These are phyloP conservation scores for Tragelaphus imberbis DNA, from an alignment of 2,113 vertebrate species.

Conservation along the genomic window DNA sequence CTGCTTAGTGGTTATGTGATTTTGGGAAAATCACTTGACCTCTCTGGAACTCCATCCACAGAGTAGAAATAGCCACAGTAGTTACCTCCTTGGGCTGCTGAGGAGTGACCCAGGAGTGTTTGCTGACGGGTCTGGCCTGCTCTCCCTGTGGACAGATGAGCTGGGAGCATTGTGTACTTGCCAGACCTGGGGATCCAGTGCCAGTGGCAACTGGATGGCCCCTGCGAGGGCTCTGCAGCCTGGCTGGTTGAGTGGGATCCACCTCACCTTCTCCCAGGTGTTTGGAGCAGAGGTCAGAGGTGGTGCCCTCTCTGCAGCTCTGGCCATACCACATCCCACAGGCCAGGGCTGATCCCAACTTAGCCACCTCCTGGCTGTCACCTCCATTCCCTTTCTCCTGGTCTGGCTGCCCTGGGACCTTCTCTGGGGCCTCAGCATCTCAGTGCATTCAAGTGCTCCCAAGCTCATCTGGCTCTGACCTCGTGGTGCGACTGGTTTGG, in stretches of 20 bases:
- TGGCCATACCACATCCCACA: not conserved
- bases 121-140: not conserved
- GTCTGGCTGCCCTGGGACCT: too few relatives aligned
- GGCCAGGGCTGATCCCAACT: not conserved
- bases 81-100: not conserved
- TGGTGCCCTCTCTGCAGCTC: not conserved
- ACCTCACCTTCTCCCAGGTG: not conserved
- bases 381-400: not conserved
- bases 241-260: too few relatives aligned
- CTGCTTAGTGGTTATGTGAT: not conserved
- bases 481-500: not conserved
- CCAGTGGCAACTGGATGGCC: accelerated
- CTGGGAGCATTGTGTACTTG: accelerated
- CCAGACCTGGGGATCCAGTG: not conserved
- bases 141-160: not conserved
- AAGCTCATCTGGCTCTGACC: not conserved
- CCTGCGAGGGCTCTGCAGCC: not conserved
- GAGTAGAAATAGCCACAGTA: not conserved
- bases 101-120: not conserved
- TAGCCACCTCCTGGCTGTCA: not conserved
- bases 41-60: not conserved
- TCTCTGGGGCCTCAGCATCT: not conserved
- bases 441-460: not conserved
- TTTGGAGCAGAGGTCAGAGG: not conserved
- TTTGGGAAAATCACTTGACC: not conserved